Percentiles rank a stretch among this genome's conserved stretches.
These are phyloP conservation scores for Orestias chungarensis DNA, from an alignment of 2,797 vertebrate genomes.

Conservation along the genomic window DNA sequence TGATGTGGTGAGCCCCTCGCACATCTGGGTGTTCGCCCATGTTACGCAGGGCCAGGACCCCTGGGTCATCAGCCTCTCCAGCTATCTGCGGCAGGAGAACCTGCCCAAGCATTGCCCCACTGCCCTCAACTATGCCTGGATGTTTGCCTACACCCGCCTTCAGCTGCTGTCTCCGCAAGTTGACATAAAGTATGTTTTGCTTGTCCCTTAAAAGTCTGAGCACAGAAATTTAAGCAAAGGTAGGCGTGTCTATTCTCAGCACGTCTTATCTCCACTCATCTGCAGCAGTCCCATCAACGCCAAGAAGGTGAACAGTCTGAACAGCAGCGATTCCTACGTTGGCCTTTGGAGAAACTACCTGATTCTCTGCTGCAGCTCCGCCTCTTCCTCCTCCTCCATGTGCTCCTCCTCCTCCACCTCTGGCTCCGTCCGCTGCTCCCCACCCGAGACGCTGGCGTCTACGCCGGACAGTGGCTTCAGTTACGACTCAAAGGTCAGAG, in stretches of 20 bases:
- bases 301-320: slow-evolving; percentile 95
- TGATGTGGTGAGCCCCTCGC: slow-evolving; percentile 96
- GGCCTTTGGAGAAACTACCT: slow-evolving; percentile 99
- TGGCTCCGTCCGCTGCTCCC: slow-evolving; percentile 95
- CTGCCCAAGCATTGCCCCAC: slow-evolving; percentile 95
- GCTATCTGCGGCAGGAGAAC: slow-evolving; percentile 96
- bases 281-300: slow-evolving; percentile 96
- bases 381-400: slow-evolving; percentile 84
- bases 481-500: slow-evolving; percentile 93
- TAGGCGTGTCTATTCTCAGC: background rate
- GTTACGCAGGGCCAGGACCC: slow-evolving; percentile 98
- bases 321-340: slow-evolving; percentile 92
- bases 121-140: slow-evolving; percentile 96
- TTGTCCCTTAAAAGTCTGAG: too few relatives aligned
- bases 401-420: slow-evolving; percentile 84
- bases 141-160: slow-evolving; percentile 94
- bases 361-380: slow-evolving; percentile 97
- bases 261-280: slow-evolving; percentile 16
- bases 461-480: slow-evolving; percentile 97
- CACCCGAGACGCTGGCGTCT: slow-evolving; percentile 98
- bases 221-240: too few relatives aligned
- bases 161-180: slow-evolving; percentile 96
- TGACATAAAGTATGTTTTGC: slow-evolving; percentile 91
- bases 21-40: slow-evolving; percentile 99
- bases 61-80: slow-evolving; percentile 98